A percentile compares a stretch with the other conserved stretches of the same genome.
phyloP scores from a whole-genome alignment of 2,797 vertebrate genomes.

The Semaprochilodus insignis region DNA sequence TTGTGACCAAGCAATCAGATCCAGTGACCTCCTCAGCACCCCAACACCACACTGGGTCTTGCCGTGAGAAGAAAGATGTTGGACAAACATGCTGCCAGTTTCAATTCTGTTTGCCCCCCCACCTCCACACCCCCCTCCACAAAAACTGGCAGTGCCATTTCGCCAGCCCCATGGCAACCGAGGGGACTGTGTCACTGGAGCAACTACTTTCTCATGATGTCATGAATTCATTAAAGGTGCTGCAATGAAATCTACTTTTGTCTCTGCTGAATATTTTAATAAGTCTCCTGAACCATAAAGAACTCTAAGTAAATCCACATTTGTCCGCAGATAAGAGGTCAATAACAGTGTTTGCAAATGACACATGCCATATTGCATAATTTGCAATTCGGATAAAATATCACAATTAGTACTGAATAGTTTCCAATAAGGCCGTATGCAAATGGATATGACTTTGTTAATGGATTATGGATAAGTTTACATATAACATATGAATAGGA shows the following conservation, averaged over 20 bases:
- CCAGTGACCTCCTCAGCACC: conserved; percentile 46
- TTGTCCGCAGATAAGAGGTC: no score
- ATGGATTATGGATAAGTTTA: no score
- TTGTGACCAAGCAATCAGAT: conserved; percentile 30
- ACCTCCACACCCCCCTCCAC: conserved; percentile 67
- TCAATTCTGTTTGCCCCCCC: conserved; percentile 75
- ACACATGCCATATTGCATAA: no score
- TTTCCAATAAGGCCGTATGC: no score
- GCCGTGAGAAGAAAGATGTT: conserved; percentile 63
- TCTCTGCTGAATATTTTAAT: neutral
- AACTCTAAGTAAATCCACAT: neutral
- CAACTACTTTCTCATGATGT: conserved; percentile 83
- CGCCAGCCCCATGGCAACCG: conserved; percentile 78
- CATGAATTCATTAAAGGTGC: conserved; percentile 57
- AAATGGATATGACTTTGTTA: no score
- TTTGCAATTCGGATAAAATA: no score
- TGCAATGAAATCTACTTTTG: conserved; percentile 11
- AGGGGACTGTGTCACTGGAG: conserved; percentile 66
- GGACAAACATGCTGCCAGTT: conserved; percentile 77
- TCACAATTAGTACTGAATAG: no score
- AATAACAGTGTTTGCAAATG: no score
- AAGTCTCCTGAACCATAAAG: neutral
- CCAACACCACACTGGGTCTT: conserved; percentile 67
- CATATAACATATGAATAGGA: no score
- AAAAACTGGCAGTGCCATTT: conserved; percentile 67